phyloP scores from a whole-genome alignment of 2,797 vertebrate genomes.

The Huso huso region DNA sequence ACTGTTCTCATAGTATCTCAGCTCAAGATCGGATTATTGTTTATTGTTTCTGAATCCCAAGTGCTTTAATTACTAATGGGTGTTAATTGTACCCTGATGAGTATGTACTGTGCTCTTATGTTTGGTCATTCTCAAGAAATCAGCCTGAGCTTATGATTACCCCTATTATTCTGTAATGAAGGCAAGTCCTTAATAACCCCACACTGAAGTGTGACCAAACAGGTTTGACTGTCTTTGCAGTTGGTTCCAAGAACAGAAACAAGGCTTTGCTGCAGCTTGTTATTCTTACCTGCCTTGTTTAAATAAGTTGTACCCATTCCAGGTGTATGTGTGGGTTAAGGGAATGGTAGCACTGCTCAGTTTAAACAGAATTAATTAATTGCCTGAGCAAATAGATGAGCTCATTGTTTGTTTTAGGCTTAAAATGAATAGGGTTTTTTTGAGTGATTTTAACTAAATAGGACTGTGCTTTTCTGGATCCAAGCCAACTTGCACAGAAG shows the following conservation, averaged over 20 bases:
- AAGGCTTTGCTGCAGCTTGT: constrained; percentile 17
- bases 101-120: too few relatives aligned
- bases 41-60: too few relatives aligned
- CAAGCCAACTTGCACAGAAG: constrained; percentile 27
- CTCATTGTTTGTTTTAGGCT: constrained; percentile 32
- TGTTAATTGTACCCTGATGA: too few relatives aligned
- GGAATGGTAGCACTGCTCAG: constrained; percentile 17
- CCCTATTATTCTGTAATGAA: constrained; percentile 21
- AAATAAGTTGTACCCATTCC: constrained; percentile 14
- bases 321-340: constrained; percentile 19
- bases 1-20: too few relatives aligned
- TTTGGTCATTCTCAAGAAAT: neutral
- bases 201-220: constrained; percentile 28
- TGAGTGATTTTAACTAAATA: constrained; percentile 34
- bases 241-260: constrained; percentile 24
- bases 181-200: constrained; percentile 17
- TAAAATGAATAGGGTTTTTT: constrained; percentile 19
- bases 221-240: constrained; percentile 27
- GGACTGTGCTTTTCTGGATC: constrained; percentile 30
- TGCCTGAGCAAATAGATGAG: constrained; percentile 25
- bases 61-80: too few relatives aligned
- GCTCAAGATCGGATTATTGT: too few relatives aligned
- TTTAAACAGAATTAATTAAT: constrained; percentile 27
- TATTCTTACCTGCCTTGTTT: constrained; percentile 20
- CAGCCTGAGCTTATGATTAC: constrained; percentile 28